Percentiles rank a stretch among this genome's conserved stretches.
Conservation (phyloP, 2,797 vertebrate species). For the Sphenodon punctatus region DNA sequence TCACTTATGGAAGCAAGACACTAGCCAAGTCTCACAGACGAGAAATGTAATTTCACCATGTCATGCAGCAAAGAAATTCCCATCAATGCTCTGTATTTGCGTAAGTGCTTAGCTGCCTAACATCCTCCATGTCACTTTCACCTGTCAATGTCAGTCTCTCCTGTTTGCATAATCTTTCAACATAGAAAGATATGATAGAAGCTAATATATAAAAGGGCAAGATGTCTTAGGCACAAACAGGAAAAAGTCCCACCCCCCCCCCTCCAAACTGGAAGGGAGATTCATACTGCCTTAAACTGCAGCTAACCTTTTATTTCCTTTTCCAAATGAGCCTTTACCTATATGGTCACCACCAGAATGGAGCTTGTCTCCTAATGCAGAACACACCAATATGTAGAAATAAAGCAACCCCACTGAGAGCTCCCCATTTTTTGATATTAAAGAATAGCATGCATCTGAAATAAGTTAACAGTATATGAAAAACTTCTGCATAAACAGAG, state of each 20-base stretch:
- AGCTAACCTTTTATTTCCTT: background rate
- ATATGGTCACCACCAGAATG: background rate
- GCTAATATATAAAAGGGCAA: background rate
- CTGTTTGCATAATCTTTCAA: background rate
- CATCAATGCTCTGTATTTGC: rapidly evolving
- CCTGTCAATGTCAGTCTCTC: background rate
- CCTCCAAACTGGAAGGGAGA: background rate
- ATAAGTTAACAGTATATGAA: too few relatives aligned
- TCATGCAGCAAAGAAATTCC: rapidly evolving
- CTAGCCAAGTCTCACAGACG: background rate
- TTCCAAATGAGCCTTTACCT: background rate
- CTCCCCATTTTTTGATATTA: background rate
- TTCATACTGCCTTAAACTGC: background rate
- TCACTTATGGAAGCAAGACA: too few relatives aligned
- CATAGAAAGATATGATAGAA: background rate
- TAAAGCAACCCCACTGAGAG: too few relatives aligned
- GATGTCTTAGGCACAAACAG: slow-evolving; percentile 36
- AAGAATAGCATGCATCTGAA: too few relatives aligned
- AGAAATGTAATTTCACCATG: background rate
- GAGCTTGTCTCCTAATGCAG: background rate
- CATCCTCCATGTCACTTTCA: background rate
- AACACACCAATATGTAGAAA: background rate
- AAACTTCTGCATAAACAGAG: background rate
- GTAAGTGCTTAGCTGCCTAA: background rate
- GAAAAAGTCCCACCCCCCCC: slow-evolving; percentile 12